Evolutionary conservation across 2,113 vertebrate species (phyloP).

Genomic region (Gymnorhina tibicen): DNA sequence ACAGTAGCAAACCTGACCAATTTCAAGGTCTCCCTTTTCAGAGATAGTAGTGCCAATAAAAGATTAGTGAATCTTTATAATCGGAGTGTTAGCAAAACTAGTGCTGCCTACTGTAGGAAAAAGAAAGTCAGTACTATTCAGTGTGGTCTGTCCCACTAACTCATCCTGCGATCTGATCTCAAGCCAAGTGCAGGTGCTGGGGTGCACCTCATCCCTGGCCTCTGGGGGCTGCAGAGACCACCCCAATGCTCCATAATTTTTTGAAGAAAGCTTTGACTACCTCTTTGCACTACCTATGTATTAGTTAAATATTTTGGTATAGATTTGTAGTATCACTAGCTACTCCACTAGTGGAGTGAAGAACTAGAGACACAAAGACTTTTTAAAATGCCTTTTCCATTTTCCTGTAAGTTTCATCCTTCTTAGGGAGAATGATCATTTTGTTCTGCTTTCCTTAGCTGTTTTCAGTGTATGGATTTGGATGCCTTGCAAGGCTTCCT

Average conservation of each 20-base stretch:
- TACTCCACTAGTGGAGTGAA: not conserved
- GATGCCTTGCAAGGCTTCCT: not conserved
- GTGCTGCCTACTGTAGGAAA: not conserved
- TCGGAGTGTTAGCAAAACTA: not conserved
- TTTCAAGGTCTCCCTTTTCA: not conserved
- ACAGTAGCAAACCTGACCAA: not conserved
- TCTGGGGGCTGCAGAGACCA: fast-evolving
- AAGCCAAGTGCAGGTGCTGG: fast-evolving
- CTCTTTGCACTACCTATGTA: not conserved
- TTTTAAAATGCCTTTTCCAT: not conserved
- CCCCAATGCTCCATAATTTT: not conserved
- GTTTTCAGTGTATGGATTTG: not conserved
- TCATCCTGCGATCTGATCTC: not conserved
- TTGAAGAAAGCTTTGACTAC: not conserved
- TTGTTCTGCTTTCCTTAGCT: not conserved
- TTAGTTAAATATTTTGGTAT: not conserved
- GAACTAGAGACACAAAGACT: not conserved
- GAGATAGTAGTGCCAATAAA: not conserved
- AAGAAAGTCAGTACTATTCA: not conserved
- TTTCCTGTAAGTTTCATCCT: not conserved
- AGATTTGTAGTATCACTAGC: not conserved
- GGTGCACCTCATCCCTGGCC: fast-evolving
- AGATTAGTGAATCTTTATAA: not conserved
- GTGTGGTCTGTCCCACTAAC: not conserved
- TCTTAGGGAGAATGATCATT: not conserved